A percentile compares a stretch with the other conserved stretches of the same genome.
Evolutionary conservation across 2,888 invertebrate genomes (phyloP).

Genomic region (Lycaena phlaeas): DNA sequence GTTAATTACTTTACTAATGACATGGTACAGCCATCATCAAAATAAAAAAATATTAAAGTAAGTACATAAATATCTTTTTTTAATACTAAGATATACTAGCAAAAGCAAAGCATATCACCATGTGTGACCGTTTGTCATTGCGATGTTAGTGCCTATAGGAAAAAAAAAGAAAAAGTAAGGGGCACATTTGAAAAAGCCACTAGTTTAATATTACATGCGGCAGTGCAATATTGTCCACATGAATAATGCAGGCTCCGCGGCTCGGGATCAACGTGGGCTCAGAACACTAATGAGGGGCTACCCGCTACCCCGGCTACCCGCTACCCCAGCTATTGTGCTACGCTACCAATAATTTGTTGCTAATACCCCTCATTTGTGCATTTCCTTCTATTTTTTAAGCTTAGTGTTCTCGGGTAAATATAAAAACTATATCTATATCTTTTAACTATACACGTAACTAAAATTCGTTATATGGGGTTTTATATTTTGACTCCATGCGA

Average conservation of each 20-base stretch:
- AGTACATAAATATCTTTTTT: too few species aligned
- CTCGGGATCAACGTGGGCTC: conserved; percentile 41
- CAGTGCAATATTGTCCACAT: conserved; percentile 65
- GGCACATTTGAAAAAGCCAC: conserved; percentile 15
- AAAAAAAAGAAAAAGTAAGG: conserved; percentile 9
- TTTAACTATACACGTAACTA: too few species aligned
- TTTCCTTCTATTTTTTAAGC: conserved; percentile 2
- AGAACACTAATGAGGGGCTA: conserved; percentile 62
- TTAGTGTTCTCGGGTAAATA: too few species aligned
- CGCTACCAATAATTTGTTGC: conserved; percentile 62
- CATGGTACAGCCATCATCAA: too few species aligned
- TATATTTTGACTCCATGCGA: too few species aligned
- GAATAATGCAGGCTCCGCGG: conserved; percentile 63
- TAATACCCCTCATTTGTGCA: conserved; percentile 64
- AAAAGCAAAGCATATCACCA: too few species aligned
- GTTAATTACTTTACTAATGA: too few species aligned
- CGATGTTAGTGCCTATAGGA: conserved; percentile 1
- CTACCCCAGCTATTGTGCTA: conserved; percentile 50
- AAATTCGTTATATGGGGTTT: too few species aligned
- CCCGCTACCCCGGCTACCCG: conserved; percentile 37
- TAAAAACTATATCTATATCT: too few species aligned
- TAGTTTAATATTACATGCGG: conserved; percentile 27
- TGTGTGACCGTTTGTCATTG: too few species aligned
- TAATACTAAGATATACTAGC: too few species aligned
- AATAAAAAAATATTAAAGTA: too few species aligned